Evolutionary conservation across 1,140 invertebrate genomes (phyloP).

Genomic region (Tetranychus cinnabarinus): DNA sequence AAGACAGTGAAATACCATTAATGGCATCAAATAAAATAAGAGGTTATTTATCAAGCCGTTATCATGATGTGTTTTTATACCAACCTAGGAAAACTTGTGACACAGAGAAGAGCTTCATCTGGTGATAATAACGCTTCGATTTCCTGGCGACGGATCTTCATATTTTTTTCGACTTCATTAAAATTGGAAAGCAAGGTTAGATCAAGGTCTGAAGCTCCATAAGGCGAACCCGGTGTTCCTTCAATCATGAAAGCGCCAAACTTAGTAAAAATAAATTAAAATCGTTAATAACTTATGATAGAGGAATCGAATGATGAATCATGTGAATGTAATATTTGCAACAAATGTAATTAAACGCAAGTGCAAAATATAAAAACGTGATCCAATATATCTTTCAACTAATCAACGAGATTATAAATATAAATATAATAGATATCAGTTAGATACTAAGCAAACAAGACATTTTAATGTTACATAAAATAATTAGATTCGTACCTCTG

Average conservation of each 20-base stretch:
- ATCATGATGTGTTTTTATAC: background rate
- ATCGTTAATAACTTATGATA: no score
- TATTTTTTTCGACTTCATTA: conserved; percentile 92
- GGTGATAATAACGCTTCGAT: conserved; percentile 44
- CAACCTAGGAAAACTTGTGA: conserved; percentile 79
- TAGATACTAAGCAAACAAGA: no score
- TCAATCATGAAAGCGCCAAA: conserved; percentile 98
- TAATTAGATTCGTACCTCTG: background rate
- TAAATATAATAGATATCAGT: no score
- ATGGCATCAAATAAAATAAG: no score
- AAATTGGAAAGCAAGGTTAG: conserved; percentile 81
- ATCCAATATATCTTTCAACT: no score
- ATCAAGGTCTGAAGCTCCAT: conserved; percentile 26
- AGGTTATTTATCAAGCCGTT: no score
- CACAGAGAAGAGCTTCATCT: conserved; percentile 62
- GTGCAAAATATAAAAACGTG: no score
- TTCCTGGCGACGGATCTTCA: conserved; percentile 54
- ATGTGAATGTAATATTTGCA: conserved; percentile 52
- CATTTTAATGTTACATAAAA: no score
- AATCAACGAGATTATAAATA: no score
- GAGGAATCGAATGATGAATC: conserved; percentile 19
- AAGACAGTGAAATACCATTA: conserved; percentile 7
- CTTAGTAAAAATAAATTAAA: conserved; percentile 21
- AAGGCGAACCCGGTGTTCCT: conserved; percentile 90
- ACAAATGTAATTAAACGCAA: no score